phyloP scores from a whole-genome alignment of 2,888 invertebrate genomes.

The Tortricodes alternella region DNA sequence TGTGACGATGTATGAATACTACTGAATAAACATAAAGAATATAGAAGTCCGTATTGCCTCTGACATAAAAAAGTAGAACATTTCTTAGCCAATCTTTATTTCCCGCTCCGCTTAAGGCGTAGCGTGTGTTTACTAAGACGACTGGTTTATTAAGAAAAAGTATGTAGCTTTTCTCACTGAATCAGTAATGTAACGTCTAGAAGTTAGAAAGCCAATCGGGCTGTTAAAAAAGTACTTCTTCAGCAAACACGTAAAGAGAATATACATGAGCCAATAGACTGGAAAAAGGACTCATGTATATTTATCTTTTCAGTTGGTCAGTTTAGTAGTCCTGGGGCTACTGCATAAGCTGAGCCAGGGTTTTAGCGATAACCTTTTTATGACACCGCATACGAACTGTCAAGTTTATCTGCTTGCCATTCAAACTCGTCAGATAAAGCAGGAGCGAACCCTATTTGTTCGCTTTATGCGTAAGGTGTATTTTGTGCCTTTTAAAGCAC shows the following conservation, averaged over 20 bases:
- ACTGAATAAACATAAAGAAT: no score
- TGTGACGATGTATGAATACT: no score
- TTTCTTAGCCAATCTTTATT: not conserved
- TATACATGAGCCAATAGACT: not conserved
- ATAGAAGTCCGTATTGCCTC: no score
- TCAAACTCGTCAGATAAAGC: not conserved
- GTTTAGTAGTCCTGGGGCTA: not conserved
- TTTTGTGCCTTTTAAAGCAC: no score
- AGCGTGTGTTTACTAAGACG: not conserved
- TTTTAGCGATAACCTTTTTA: not conserved
- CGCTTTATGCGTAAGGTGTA: not conserved
- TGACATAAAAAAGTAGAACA: no score
- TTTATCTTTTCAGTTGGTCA: not conserved
- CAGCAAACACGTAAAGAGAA: not conserved
- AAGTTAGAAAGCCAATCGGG: not conserved
- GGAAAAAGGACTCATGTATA: constrained; percentile 3
- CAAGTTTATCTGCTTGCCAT: not conserved
- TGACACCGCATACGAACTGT: not conserved
- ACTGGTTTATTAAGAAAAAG: constrained; percentile 2
- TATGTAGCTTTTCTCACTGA: not conserved
- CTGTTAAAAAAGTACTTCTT: not conserved
- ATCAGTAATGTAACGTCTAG: not conserved
- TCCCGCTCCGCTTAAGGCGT: not conserved
- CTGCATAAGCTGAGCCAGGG: no score
- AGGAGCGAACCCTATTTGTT: not conserved